Percentiles rank a stretch among this genome's conserved stretches.
Conservation (phyloP, 2,113 vertebrate species). For the Microcebus griseorufus region DNA sequence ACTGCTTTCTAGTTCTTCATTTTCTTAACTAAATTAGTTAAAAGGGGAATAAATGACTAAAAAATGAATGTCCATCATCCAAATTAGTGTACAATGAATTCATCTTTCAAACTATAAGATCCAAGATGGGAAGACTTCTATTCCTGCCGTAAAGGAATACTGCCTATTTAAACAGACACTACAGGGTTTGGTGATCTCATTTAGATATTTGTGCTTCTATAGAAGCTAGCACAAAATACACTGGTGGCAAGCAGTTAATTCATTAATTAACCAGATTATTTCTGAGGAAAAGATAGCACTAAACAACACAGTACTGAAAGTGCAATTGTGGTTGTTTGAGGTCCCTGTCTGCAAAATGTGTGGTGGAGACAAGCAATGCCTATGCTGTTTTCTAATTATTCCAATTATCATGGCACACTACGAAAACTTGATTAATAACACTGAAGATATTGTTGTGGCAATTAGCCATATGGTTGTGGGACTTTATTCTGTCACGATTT, state of each 20-base stretch:
- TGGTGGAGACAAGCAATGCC: conserved; percentile 89
- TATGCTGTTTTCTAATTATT: conserved; percentile 98
- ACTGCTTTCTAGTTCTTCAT: conserved; percentile 58
- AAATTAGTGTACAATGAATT: conserved; percentile 55
- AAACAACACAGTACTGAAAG: conserved; percentile 83
- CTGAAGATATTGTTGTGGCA: conserved; percentile 99
- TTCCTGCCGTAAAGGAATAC: conserved; percentile 55
- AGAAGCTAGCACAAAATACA: conserved; percentile 81
- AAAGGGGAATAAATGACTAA: conserved; percentile 54
- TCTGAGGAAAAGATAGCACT: conserved; percentile 85
- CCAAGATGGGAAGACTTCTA: conserved; percentile 47
- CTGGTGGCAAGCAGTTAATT: conserved; percentile 85
- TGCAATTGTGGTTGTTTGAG: conserved; percentile 82
- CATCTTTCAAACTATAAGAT: conserved; percentile 65
- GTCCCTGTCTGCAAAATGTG: conserved; percentile 85
- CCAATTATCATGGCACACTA: conserved; percentile 99
- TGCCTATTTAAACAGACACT: conserved; percentile 72
- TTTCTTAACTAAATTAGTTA: conserved; percentile 72
- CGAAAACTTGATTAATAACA: conserved; percentile 99
- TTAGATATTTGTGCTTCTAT: conserved; percentile 82
- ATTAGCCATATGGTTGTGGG: conserved; percentile 99
- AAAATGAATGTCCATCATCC: conserved; percentile 57
- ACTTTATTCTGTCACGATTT: conserved; percentile 99
- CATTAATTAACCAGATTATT: conserved; percentile 91
- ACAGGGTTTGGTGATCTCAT: conserved; percentile 80